Evolutionary conservation across 2,888 invertebrate genomes (phyloP), one percentile per base, ranked within the genome.

Genomic region (Harpalus rubripes): DNA sequence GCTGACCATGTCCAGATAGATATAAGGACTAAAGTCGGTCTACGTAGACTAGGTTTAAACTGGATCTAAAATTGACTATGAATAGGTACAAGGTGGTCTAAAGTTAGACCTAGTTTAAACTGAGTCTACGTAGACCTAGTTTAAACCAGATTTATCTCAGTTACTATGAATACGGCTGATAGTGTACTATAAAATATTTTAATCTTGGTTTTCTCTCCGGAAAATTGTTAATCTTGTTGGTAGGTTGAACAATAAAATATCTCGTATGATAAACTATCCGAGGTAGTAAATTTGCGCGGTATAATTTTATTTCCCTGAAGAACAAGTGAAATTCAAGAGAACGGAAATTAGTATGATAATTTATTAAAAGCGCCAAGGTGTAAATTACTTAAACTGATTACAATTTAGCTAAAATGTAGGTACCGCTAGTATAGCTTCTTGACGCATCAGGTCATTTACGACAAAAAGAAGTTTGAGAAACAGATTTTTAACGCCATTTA

Each of bases 351-450:
- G 76, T 76, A 76, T 76, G 76, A 76, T 76, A 76, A 76, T 76
- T 76, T 76, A 76, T 76, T 76, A 76, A 76, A 76, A 76, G 76
- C 76, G 44, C 32, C 76, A 52, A 76, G 76, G 76, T 76, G 76
- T 76, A 56, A 76, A 76, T 52, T 72, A 72, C 72, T 72, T 72
- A 72, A 72, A 72, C 72, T 72, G 72, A 72, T 72, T 72, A 72
- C 72, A 72, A 72, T 72, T 76, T 44, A 76, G 76, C 76, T 76
- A 76, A 76, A 76, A 76, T 76, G 52, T 76, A 32, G 22, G 22
- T 22, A 22, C n/a, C n/a, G 3, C 1, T 22, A 76, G 56, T 76
- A 52, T 76, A 76, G 76, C 76, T 52, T 44, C 52, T 22, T 52
- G 32, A 32, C 32, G 32, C 32, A 32, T 32, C 18, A n/a, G 44